Percentiles rank a stretch among this genome's conserved stretches.
These are phyloP conservation scores for Stomatorhinus walkeri DNA, from an alignment of 2,797 vertebrate species.

Conservation along the genomic window DNA sequence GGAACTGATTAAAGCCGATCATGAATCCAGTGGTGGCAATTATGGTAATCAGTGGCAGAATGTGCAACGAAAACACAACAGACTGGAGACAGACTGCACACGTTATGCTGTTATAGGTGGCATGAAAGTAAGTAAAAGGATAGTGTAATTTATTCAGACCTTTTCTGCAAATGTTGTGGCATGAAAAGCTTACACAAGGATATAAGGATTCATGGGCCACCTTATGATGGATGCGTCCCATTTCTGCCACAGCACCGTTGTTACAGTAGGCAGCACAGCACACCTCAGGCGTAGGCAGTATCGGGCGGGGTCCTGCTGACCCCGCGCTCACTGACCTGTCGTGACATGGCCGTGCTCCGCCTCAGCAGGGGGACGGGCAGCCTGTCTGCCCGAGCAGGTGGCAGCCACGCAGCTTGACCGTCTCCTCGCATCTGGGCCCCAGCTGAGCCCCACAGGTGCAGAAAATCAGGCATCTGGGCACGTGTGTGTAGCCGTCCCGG, in stretches of 20 bases:
- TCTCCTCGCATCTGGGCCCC: neutral
- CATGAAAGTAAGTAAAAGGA: neutral
- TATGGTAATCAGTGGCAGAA: neutral
- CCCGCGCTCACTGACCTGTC: neutral
- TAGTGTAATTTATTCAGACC: neutral
- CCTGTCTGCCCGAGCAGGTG: neutral
- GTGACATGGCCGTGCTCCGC: neutral
- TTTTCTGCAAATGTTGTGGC: neutral
- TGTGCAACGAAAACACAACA: neutral
- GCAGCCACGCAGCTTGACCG: neutral
- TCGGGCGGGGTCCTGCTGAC: too few relatives aligned
- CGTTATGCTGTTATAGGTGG: neutral
- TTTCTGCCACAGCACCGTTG: neutral
- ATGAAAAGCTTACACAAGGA: neutral
- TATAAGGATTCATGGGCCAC: neutral
- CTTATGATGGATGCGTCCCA: neutral
- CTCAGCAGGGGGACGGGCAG: neutral
- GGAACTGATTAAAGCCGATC: neutral
- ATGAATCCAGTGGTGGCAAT: neutral
- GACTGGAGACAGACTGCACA: neutral
- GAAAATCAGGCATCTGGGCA: neutral
- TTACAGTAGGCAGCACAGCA: neutral
- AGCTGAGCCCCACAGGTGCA: constrained; percentile 13
- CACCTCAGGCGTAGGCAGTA: neutral
- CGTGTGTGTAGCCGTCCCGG: neutral